phyloP scores from a whole-genome alignment of 2,888 invertebrate genomes.

The Unio delphinus region DNA sequence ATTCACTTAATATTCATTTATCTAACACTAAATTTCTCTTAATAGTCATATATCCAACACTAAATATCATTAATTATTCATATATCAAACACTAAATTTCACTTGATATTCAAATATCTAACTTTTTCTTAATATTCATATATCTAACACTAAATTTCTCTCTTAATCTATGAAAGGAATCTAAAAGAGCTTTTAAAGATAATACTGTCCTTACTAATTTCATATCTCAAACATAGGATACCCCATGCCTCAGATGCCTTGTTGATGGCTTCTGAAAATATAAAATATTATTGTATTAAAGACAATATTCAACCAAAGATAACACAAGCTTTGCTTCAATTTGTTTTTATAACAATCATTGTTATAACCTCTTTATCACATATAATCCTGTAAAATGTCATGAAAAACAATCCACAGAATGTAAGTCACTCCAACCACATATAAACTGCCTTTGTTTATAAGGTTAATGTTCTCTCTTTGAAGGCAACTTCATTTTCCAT shows the following conservation, averaged over 20 bases:
- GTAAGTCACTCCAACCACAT: too few relatives aligned
- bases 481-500: too few relatives aligned
- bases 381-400: too few relatives aligned
- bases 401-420: too few relatives aligned
- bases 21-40: too few relatives aligned
- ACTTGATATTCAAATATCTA: not conserved
- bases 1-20: not conserved
- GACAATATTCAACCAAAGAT: not conserved
- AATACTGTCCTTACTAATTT: slow-evolving; percentile 80
- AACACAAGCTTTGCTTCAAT: too few relatives aligned
- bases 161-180: not conserved
- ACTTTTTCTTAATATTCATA: not conserved
- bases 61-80: not conserved
- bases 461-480: too few relatives aligned
- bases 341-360: too few relatives aligned
- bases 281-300: slow-evolving; percentile 1
- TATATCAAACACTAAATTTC: not conserved
- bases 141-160: too few relatives aligned
- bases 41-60: not conserved
- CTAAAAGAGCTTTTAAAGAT: not conserved
- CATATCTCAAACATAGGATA: slow-evolving; percentile 94
- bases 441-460: too few relatives aligned
- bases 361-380: too few relatives aligned
- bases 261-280: slow-evolving; percentile 85
- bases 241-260: slow-evolving; percentile 99